These are phyloP conservation scores for Dascyllus trimaculatus DNA, from an alignment of 2,113 vertebrate species.

Conservation along the genomic window DNA sequence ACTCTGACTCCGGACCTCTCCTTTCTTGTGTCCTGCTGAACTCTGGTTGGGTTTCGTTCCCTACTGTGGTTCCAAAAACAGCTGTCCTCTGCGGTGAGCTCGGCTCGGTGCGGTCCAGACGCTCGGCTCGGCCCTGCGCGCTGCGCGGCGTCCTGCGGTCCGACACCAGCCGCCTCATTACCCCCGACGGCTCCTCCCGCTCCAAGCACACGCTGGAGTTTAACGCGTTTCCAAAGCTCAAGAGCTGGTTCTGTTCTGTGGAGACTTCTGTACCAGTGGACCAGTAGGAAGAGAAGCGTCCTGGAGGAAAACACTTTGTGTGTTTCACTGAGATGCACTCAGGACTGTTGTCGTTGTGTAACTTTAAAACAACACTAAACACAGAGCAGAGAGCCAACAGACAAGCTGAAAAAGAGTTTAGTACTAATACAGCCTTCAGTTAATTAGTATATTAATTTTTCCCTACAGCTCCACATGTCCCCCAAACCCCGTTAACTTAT, in stretches of 20 bases:
- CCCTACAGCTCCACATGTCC: background rate
- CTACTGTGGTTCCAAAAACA: conserved; percentile 55
- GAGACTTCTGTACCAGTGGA: too few relatives aligned
- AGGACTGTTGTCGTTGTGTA: too few relatives aligned
- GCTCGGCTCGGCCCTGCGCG: conserved; percentile 54
- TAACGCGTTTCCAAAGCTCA: conserved; percentile 33
- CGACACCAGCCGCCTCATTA: conserved; percentile 63
- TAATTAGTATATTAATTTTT: background rate
- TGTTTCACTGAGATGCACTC: conserved; percentile 3
- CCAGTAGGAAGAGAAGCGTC: background rate
- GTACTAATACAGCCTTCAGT: background rate
- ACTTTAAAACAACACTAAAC: too few relatives aligned
- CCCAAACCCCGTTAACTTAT: background rate
- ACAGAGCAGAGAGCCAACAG: too few relatives aligned
- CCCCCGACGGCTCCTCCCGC: conserved; percentile 32
- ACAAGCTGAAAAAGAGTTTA: background rate
- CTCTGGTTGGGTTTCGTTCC: conserved; percentile 22
- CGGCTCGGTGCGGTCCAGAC: conserved; percentile 70
- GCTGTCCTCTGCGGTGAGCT: conserved; percentile 59
- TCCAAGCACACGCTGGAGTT: conserved; percentile 42
- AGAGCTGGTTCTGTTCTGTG: too few relatives aligned
- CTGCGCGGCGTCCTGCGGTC: conserved; percentile 74
- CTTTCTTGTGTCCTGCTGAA: conserved; percentile 16
- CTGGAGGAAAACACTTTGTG: background rate
- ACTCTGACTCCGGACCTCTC: too few relatives aligned